These are phyloP conservation scores for Scolopax mira DNA, from an alignment of 2,113 vertebrate species.

Conservation along the genomic window DNA sequence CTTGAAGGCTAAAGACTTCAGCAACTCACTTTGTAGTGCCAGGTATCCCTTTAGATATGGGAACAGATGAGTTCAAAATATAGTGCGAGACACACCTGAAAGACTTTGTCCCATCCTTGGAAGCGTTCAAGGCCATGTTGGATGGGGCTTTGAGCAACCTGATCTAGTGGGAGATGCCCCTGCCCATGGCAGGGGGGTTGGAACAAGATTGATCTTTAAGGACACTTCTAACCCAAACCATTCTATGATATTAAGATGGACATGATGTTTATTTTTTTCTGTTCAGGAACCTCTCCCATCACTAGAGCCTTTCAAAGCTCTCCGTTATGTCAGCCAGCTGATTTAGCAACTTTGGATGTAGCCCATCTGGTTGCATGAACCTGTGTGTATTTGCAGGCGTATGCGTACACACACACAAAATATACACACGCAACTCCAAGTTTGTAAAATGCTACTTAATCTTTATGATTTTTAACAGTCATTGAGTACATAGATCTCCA, in stretches of 20 bases:
- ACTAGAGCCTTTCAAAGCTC: not conserved
- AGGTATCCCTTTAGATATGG: not conserved
- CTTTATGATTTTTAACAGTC: not conserved
- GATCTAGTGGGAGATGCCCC: too few relatives aligned
- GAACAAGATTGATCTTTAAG: too few relatives aligned
- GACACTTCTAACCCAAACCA: too few relatives aligned
- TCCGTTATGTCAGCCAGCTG: not conserved
- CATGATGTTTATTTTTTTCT: not conserved
- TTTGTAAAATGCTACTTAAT: not conserved
- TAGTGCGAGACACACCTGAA: not conserved
- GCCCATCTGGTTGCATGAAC: not conserved
- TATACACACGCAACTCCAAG: too few relatives aligned
- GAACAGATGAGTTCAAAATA: not conserved
- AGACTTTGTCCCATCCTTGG: not conserved
- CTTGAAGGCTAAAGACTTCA: not conserved
- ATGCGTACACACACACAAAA: rapidly evolving
- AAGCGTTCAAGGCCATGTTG: too few relatives aligned
- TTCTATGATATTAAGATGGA: not conserved
- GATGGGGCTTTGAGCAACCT: too few relatives aligned
- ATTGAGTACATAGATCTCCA: not conserved
- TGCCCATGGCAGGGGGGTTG: too few relatives aligned
- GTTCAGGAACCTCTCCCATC: not conserved
- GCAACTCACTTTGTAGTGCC: not conserved
- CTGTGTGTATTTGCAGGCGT: not conserved
- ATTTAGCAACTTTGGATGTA: not conserved